A percentile compares a stretch with the other conserved stretches of the same genome.
phyloP scores from a whole-genome alignment of 2,113 vertebrate species.

The Psittacula cyanocephala region DNA sequence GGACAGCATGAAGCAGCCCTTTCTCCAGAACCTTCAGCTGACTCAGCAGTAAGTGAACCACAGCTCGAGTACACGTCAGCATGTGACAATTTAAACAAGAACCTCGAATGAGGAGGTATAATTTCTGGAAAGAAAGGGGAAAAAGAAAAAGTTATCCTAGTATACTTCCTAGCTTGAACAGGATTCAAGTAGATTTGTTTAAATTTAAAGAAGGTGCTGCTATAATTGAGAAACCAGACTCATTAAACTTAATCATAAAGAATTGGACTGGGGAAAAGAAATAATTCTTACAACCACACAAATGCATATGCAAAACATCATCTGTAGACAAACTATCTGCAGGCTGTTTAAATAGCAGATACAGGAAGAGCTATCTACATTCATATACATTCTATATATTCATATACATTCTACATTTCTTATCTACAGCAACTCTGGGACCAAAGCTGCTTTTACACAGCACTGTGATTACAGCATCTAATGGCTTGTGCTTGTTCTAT shows the following conservation, averaged over 20 bases:
- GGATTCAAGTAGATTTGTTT: background rate
- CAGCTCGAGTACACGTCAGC: conserved; percentile 83
- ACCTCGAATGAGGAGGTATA: conserved; percentile 87
- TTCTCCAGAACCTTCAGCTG: conserved; percentile 87
- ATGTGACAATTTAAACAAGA: conserved; percentile 88
- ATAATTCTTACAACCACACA: background rate
- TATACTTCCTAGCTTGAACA: background rate
- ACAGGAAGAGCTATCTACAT: background rate
- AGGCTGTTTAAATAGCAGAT: background rate
- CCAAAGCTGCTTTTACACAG: background rate
- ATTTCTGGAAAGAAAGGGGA: conserved; percentile 68
- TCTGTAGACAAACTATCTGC: background rate
- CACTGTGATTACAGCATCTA: background rate
- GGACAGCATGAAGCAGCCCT: conserved; percentile 84
- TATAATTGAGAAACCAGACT: background rate
- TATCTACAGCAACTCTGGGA: background rate
- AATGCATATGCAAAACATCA: background rate
- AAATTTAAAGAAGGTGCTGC: background rate
- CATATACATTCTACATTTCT: too few relatives aligned
- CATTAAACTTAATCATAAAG: background rate
- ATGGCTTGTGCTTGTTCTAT: background rate
- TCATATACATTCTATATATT: too few relatives aligned
- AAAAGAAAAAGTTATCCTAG: background rate
- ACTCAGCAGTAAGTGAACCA: conserved; percentile 85
- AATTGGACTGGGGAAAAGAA: background rate